A percentile compares a stretch with the other conserved stretches of the same genome.
Evolutionary conservation across 1,140 invertebrate species (phyloP).

Genomic region (Drosophila navojoa): DNA sequence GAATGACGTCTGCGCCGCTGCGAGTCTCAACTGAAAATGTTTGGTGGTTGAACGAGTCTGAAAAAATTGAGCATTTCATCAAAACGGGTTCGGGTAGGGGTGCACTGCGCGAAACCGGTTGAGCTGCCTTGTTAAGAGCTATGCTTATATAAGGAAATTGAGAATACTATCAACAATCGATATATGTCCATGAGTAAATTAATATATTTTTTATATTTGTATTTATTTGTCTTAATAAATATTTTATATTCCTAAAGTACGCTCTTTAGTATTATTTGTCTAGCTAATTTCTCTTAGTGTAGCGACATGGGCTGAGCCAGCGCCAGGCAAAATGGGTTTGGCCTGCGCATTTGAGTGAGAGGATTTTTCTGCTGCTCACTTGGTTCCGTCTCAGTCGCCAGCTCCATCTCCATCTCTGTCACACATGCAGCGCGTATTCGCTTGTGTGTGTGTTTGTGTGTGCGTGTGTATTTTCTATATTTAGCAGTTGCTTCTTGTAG

Average conservation of each 20-base stretch:
- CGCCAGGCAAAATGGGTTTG: conserved; percentile 68
- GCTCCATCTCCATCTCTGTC: conserved; percentile 8
- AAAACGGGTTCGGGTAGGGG: conserved; percentile 37
- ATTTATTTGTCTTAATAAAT: too few species aligned
- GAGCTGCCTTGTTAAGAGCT: not conserved
- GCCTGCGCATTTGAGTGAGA: conserved; percentile 64
- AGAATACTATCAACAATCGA: too few species aligned
- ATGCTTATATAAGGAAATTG: not conserved
- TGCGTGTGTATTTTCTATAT: conserved; percentile 31
- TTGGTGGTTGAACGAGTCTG: conserved; percentile 67
- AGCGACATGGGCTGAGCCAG: conserved; percentile 33
- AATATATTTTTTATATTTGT: not conserved
- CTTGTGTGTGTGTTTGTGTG: conserved; percentile 1
- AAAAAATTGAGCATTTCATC: conserved; percentile 68
- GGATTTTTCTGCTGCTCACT: conserved; percentile 46
- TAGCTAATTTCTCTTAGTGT: conserved; percentile 15
- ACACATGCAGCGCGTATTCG: not conserved
- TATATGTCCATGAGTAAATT: too few species aligned
- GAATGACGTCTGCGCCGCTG: conserved; percentile 65
- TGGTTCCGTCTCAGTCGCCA: conserved; percentile 29
- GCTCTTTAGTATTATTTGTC: not conserved
- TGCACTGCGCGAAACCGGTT: conserved; percentile 27
- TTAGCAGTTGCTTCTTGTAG: conserved; percentile 38
- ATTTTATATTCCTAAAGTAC: not conserved
- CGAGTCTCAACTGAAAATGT: conserved; percentile 66